Conservation (phyloP, 2,888 invertebrate genomes). For the Gryllus longicercus region DNA sequence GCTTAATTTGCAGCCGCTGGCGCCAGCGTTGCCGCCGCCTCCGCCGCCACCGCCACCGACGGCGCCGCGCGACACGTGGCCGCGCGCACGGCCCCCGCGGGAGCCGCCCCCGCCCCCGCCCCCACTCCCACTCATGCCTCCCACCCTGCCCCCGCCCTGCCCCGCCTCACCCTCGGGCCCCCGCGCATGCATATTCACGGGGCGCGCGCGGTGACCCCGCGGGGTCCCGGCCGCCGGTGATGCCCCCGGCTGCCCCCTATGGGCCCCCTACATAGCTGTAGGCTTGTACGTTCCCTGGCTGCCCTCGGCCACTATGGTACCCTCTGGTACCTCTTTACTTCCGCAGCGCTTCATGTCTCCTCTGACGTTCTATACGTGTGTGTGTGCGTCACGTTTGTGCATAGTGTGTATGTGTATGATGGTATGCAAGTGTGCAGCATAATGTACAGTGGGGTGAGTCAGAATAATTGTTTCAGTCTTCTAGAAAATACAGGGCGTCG, state of each 20-base stretch:
- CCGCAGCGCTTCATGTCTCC: no score
- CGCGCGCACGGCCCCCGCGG: neutral
- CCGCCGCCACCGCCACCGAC: neutral
- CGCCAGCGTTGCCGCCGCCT: neutral
- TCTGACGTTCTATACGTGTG: no score
- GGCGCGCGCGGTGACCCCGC: neutral
- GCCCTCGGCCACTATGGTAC: no score
- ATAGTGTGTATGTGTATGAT: no score
- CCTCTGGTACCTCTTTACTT: no score
- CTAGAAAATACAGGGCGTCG: no score
- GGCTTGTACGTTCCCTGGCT: no score
- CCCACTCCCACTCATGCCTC: neutral
- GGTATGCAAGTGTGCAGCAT: no score
- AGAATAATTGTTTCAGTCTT: no score
- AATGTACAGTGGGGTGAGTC: no score
- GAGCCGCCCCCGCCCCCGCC: neutral
- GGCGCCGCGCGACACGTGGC: neutral
- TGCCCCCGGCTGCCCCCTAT: neutral
- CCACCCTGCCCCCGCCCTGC: neutral
- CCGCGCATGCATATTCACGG: neutral
- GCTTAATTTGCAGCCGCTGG: conserved; percentile 2
- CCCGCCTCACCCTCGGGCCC: neutral
- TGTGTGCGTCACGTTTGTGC: no score
- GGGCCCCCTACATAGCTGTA: no score
- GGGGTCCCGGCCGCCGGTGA: neutral